phyloP scores from a whole-genome alignment of 2,888 invertebrate species.

The Leucania comma region DNA sequence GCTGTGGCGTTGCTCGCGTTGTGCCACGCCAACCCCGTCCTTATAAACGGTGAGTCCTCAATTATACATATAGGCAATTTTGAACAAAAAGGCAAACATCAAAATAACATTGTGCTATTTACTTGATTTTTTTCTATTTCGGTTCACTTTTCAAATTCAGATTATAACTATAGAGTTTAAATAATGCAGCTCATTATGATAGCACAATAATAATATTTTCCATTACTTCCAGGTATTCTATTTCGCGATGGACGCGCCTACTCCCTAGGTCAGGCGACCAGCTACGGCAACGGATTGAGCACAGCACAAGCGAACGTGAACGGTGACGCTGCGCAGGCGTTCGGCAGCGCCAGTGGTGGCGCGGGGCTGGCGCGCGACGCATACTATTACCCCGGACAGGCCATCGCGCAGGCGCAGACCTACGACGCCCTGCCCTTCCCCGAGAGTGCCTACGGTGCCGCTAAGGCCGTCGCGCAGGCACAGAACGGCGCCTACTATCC shows the following conservation, averaged over 20 bases:
- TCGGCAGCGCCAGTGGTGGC: slow-evolving; percentile 49
- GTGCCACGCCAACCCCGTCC: slow-evolving; percentile 81
- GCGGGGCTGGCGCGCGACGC: slow-evolving; percentile 71
- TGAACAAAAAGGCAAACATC: too few species aligned
- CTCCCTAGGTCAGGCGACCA: slow-evolving; percentile 78
- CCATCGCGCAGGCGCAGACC: slow-evolving; percentile 68
- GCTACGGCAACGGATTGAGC: slow-evolving; percentile 72
- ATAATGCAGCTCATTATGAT: slow-evolving; percentile 79
- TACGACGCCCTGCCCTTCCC: slow-evolving; percentile 36
- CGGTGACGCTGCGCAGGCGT: slow-evolving; percentile 69
- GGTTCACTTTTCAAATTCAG: not conserved
- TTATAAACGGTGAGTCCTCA: slow-evolving; percentile 81
- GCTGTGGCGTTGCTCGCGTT: slow-evolving; percentile 80
- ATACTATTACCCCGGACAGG: slow-evolving; percentile 74
- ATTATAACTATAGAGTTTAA: not conserved
- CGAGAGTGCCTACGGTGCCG: slow-evolving; percentile 53
- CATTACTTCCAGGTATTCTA: slow-evolving; percentile 71
- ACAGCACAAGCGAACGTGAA: slow-evolving; percentile 75
- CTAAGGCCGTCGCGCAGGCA: slow-evolving; percentile 65
- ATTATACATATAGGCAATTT: too few species aligned
- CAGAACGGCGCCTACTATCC: slow-evolving; percentile 74
- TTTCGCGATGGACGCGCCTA: slow-evolving; percentile 84
- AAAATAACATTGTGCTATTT: too few species aligned
- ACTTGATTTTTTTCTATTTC: not conserved
- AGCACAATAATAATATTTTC: slow-evolving; percentile 41